Evolutionary conservation across 2,797 vertebrate genomes (phyloP).

Genomic region (Enteromius argenteus): DNA sequence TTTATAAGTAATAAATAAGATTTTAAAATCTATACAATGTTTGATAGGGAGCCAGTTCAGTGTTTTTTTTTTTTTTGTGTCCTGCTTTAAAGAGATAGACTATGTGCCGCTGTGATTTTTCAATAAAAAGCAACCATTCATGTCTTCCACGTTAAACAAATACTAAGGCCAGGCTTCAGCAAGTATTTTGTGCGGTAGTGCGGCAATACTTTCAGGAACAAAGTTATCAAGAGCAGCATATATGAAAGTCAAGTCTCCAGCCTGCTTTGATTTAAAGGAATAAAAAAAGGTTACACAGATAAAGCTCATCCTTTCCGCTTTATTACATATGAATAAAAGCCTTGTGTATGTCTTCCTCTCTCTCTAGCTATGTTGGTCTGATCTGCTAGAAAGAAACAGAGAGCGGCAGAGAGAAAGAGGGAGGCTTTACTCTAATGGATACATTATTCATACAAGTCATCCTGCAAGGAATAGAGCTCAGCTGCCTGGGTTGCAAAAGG

Average conservation of each 20-base stretch:
- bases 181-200: neutral
- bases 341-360: constrained; percentile 31
- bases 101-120: neutral
- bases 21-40: no score
- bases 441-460: constrained; percentile 68
- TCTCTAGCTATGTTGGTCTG: constrained; percentile 26
- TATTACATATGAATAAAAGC: constrained; percentile 37
- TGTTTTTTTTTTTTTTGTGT: neutral
- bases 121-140: neutral
- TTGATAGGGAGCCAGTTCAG: no score
- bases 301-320: constrained; percentile 1
- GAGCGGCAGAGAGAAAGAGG: constrained; percentile 29
- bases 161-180: neutral
- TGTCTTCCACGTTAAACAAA: constrained; percentile 11
- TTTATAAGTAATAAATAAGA: no score
- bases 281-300: constrained; percentile 14
- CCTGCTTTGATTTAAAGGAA: neutral
- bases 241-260: constrained; percentile 4
- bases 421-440: constrained; percentile 56
- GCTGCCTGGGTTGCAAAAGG: constrained; percentile 59
- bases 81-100: neutral
- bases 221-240: constrained; percentile 8
- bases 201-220: neutral
- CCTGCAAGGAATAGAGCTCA: constrained; percentile 58
- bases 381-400: constrained; percentile 34